Base-by-base conservation (phyloP, 2,113 vertebrate species). In the Tragulus kanchil region DNA sequence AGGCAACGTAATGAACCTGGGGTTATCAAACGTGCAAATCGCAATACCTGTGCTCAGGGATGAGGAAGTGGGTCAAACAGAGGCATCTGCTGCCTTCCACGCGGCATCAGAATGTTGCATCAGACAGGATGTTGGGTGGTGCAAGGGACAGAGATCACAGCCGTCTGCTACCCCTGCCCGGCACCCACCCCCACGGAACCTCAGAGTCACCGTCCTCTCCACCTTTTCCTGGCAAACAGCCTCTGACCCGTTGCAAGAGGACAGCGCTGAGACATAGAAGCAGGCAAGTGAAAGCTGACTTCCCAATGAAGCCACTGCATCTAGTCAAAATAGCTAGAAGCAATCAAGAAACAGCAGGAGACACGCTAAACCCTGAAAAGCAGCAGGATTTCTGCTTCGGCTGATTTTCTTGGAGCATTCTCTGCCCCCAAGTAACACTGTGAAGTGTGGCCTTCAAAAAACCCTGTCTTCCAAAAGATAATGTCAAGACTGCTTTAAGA, bases 81-180 rank as follows among this genome's bases (percentile, higher is more conserved):
- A 42, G 67, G 59, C 1, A 0, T 8, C 67, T 1, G 3, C 17
- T 10, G 28, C 36, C 45, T 69, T 69, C 75, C 52, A 79, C 11
- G 1, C n/a, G 3, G 26, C 42, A 5, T 45, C 28, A 48, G 25
- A 79, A 19, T 16, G 48, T 82, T 96, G 75, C 61, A 2, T 69
- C 91, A 94, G 78, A 54, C 73, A 77, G 95, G 89, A 94, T 92
- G 92, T 45, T 10, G 54, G 21, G 12, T 95, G 89, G 90, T 59
- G 93, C 86, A 92, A 97, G 62, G 64, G 28, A n/a, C 8, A 17
- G 54, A 93, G 89, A 95, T 95, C 97, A 93, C 96, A 97, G 95
- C 94, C 8, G 4, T 52, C 84, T 84, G 85, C 78, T 67, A 58
- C 61, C 61, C 36, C 64, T 14, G 9, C 82, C n/a, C 42, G 59